Percentiles rank a stretch among this genome's conserved stretches.
Evolutionary conservation across 2,888 invertebrate genomes (phyloP).

Genomic region (Plagiodera versicolora): DNA sequence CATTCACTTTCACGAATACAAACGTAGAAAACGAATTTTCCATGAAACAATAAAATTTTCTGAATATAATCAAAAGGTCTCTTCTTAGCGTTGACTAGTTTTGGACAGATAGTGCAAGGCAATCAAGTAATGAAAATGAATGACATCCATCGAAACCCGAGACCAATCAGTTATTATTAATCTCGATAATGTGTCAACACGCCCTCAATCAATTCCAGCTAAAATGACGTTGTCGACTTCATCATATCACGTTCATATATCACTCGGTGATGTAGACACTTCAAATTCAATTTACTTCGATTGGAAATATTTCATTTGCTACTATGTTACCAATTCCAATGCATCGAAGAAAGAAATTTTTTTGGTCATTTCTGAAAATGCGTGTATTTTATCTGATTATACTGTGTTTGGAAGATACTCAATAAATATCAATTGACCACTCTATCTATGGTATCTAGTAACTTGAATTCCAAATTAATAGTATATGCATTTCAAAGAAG

Average conservation of each 20-base stretch:
- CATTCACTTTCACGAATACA: too few relatives aligned
- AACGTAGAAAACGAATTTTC: too few relatives aligned
- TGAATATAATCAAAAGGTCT: background rate
- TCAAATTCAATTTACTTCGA: background rate
- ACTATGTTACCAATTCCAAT: too few relatives aligned
- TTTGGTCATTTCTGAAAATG: too few relatives aligned
- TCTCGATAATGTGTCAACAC: slow-evolving; percentile 48
- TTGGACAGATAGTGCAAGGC: slow-evolving; percentile 32
- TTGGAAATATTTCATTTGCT: background rate
- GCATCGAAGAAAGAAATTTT: too few relatives aligned
- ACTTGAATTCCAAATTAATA: too few relatives aligned
- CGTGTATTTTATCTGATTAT: too few relatives aligned
- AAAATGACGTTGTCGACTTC: slow-evolving; percentile 44
- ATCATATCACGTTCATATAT: slow-evolving; percentile 38
- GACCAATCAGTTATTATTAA: slow-evolving; percentile 52
- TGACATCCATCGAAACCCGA: slow-evolving; percentile 49
- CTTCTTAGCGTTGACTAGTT: background rate
- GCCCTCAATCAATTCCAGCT: slow-evolving; percentile 27
- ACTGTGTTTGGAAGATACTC: too few relatives aligned
- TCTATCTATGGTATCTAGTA: too few relatives aligned
- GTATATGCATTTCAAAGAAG: too few relatives aligned
- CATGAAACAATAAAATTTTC: too few relatives aligned
- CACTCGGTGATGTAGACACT: background rate
- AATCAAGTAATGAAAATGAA: slow-evolving; percentile 46
- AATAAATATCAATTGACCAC: too few relatives aligned